A percentile compares a stretch with the other conserved stretches of the same genome.
These are phyloP conservation scores for Platycnemis pennipes DNA, from an alignment of 2,888 invertebrate genomes.

Conservation along the genomic window DNA sequence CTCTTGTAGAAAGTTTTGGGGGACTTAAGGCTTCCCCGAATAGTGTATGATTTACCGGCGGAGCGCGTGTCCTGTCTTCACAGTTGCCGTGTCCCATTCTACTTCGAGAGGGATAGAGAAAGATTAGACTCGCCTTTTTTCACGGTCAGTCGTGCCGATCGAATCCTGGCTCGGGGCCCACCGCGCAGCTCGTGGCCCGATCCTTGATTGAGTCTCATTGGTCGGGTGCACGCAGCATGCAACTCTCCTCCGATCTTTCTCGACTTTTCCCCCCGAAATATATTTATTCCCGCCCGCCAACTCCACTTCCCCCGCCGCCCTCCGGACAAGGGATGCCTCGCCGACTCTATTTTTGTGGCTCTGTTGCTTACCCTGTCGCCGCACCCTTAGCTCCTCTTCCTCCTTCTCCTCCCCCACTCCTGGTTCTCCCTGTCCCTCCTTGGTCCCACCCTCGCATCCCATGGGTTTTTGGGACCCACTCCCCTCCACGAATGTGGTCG, in stretches of 20 bases:
- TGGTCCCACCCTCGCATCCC: not conserved
- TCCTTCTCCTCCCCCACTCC: not conserved
- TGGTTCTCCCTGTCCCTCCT: not conserved
- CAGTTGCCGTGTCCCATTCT: too few species aligned
- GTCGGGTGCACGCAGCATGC: not conserved
- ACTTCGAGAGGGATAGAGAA: too few species aligned
- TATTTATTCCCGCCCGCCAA: not conserved
- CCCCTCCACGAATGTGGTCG: not conserved
- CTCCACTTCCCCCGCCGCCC: not conserved
- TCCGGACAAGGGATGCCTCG: not conserved
- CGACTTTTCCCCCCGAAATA: not conserved
- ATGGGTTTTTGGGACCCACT: not conserved
- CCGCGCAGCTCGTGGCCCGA: not conserved
- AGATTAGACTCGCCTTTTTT: too few species aligned
- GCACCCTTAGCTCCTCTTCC: not conserved
- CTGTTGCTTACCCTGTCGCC: constrained; percentile 40
- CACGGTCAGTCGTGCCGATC: too few species aligned
- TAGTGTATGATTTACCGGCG: too few species aligned
- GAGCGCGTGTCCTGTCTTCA: too few species aligned
- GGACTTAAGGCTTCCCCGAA: too few species aligned
- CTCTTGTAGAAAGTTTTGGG: too few species aligned
- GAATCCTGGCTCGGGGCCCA: too few species aligned
- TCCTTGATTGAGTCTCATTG: not conserved
- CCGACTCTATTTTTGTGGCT: not conserved
- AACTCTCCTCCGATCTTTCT: not conserved